Base-by-base conservation (phyloP, 2,888 invertebrate genomes). In the Tetanocera ferruginea region DNA sequence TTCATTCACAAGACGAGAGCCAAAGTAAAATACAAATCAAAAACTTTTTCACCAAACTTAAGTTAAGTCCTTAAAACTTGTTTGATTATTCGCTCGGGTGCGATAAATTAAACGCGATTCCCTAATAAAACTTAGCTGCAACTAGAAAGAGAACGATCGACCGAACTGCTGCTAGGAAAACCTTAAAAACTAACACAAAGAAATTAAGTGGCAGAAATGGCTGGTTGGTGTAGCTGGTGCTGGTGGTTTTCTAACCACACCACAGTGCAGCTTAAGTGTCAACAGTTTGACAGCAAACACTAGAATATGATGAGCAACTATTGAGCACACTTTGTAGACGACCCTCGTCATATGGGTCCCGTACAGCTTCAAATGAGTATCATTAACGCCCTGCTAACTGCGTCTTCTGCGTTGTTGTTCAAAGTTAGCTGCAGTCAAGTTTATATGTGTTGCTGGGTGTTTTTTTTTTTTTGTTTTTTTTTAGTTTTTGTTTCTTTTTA, bases 1-100 rank as follows among this genome's bases (percentile, higher is more conserved):
- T n/a, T n/a, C n/a, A n/a, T n/a, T n/a, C 3, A 5, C n/a, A 64
- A 17, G 4, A 60, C 57, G 57, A 19, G 11, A n/a, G 2, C 9
- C 43, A 67, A 14, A 14, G 6, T 9, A 60, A 60, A 60, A 23
- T 28, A 23, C 25, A 60, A 60, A 60, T 60, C 60, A 28, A 60
- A 60, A 60, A 19, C 23, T 60, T 23, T 60, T 25, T 17, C 17
- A 60, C 60, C 25, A 67, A 19, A 23, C 23, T 11, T 37, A 43
- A 67, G 19, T 67, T 67, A 19, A 37, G 37, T 37, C 43, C 67
- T 67, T 23, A n/a, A 67, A 67, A 67, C 37, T 69, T 69, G 49
- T 51, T 69, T 69, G 69, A 69, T 69, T 69, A 69, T 69, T 69
- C 69, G 51, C 69, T 69, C 51, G 69, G 69, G 69, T 19, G 49